phyloP scores from a whole-genome alignment of 2,888 invertebrate genomes.

The Dusona sp. region DNA sequence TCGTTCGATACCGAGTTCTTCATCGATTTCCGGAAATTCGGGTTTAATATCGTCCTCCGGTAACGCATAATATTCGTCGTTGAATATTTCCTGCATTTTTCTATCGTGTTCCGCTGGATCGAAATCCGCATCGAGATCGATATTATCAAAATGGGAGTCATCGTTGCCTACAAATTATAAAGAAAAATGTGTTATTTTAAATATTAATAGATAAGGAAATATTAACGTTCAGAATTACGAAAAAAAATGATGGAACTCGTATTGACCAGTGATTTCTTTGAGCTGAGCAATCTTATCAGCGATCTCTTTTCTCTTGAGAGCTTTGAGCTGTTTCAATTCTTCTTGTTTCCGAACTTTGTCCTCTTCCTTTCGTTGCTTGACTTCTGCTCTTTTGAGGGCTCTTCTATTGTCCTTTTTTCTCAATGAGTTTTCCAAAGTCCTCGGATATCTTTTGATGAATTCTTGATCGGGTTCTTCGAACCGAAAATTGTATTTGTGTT shows the following conservation, averaged over 20 bases:
- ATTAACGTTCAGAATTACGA: not conserved
- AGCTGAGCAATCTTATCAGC: slow-evolving; percentile 94
- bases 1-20: slow-evolving; percentile 88
- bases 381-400: slow-evolving; percentile 91
- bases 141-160: slow-evolving; percentile 77
- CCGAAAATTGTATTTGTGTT: slow-evolving; percentile 97
- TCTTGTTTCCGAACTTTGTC: slow-evolving; percentile 93
- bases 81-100: slow-evolving; percentile 94
- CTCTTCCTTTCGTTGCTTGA: slow-evolving; percentile 90
- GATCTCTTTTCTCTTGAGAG: slow-evolving; percentile 95
- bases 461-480: slow-evolving; percentile 98
- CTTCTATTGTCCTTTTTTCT: slow-evolving; percentile 93
- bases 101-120: slow-evolving; percentile 95
- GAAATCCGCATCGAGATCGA: slow-evolving; percentile 95
- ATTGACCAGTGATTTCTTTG: slow-evolving; percentile 92
- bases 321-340: slow-evolving; percentile 94
- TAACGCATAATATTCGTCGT: slow-evolving; percentile 93
- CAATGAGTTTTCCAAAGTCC: slow-evolving; percentile 93
- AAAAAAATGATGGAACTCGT: not conserved
- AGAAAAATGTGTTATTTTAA: slow-evolving; percentile 1
- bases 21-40: slow-evolving; percentile 92
- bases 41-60: slow-evolving; percentile 91
- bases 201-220: not conserved
- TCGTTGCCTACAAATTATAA: slow-evolving; percentile 76
- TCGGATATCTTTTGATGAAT: slow-evolving; percentile 93